Base-by-base conservation (phyloP, 1,140 invertebrate species). In the Aphidius gifuensis region DNA sequence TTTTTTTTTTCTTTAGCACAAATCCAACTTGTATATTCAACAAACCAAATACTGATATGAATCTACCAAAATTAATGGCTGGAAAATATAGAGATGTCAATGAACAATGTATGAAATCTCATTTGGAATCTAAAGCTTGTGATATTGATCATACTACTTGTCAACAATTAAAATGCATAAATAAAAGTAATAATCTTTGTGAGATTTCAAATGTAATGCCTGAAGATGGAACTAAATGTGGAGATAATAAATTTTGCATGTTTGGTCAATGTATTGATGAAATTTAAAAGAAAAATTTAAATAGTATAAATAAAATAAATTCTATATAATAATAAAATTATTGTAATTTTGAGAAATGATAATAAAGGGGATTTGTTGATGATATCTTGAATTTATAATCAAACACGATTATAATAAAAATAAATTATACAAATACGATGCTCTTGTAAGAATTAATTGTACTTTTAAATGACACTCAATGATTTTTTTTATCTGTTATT, bases 171-270 rank as follows among this genome's bases (percentile, higher is more conserved):
- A 32, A 53, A 9, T 4, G 38, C 38, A 11, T 9, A 9, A 50
- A 7, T 6, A 8, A n/a, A 50, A 16, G 44, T 11, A 23, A 11
- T 3, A 56, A 48, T 42, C 9, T 39, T 4, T 43, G n/a, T 11
- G 2, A 32, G 16, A 16, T 16, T 16, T 16, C 16, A 23, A n/a
- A 48, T 48, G 23, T 42, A 9, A 43, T 51, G 11, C 45, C 58
- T 50, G 64, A 60, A 23, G 64, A 66, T 43, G 64, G 64, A 11
- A 62, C 61, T n/a, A 46, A 38, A 9, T 66, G 64, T 46, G 64
- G 51, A 9, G 38, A 46, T 23, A 48, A 50, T n/a, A 66, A 60
- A 21, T 48, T 62, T 7, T 62, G 60, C 6, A 6, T 62, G 5
- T 21, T 56, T 55, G 46, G 45, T 9, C 9, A 44, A 6, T 61